A percentile compares a stretch with the other conserved stretches of the same genome.
These are phyloP conservation scores for Tinea trinotella DNA, from an alignment of 2,888 invertebrate species.

Conservation along the genomic window DNA sequence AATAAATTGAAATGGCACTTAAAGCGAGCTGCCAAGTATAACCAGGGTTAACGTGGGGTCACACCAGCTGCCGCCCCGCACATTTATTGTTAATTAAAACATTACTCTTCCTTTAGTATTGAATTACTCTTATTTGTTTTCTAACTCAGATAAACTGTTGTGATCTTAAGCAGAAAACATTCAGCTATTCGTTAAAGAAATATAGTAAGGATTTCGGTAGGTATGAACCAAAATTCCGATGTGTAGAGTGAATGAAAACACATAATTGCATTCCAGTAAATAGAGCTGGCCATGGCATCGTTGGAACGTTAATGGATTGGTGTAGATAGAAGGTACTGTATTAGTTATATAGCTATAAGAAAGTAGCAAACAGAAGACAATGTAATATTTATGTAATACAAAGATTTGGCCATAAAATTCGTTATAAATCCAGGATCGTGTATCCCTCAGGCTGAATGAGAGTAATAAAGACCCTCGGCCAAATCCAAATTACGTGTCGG, in stretches of 20 bases:
- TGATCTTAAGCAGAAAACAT: background rate
- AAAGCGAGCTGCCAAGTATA: slow-evolving; percentile 3
- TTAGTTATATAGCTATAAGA: too few species aligned
- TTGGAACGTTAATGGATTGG: background rate
- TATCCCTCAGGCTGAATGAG: background rate
- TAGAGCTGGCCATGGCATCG: background rate
- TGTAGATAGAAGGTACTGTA: background rate
- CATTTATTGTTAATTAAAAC: slow-evolving; percentile 19
- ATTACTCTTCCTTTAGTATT: slow-evolving; percentile 1
- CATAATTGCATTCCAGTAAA: background rate
- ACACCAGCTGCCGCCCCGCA: slow-evolving; percentile 12
- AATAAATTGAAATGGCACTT: background rate
- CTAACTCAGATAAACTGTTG: background rate
- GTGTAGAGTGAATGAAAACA: background rate
- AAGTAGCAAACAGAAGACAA: background rate
- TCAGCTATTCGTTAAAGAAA: background rate
- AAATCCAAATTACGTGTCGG: slow-evolving; percentile 34
- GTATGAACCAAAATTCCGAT: background rate
- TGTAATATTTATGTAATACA: background rate
- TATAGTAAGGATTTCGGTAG: background rate
- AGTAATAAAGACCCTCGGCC: slow-evolving; percentile 25
- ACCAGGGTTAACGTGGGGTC: slow-evolving; percentile 7
- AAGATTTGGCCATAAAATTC: background rate
- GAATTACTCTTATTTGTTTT: background rate
- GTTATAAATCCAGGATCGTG: background rate